Percentiles rank a stretch among this genome's conserved stretches.
Evolutionary conservation across 2,888 invertebrate genomes (phyloP).

Genomic region (Xestia sexstrigata): DNA sequence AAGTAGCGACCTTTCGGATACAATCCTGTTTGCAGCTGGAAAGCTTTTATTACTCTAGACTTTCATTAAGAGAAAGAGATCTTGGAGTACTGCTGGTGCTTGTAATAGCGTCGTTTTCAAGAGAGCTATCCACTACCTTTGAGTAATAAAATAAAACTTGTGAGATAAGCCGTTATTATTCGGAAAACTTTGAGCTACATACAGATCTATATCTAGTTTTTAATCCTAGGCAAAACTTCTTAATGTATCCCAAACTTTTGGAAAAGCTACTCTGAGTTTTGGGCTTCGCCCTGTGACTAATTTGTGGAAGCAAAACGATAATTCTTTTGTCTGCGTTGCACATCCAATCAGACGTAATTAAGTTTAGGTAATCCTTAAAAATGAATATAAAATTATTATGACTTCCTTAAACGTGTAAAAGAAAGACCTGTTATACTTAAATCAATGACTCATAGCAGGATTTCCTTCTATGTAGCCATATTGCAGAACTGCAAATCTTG

Average conservation of each 20-base stretch:
- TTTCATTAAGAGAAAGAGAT: conserved; percentile 27
- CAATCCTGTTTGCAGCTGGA: conserved; percentile 43
- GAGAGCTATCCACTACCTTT: conserved; percentile 9
- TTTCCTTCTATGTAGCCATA: conserved; percentile 8
- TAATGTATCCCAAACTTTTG: not conserved
- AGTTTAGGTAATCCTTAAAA: conserved; percentile 12
- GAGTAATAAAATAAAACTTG: not conserved
- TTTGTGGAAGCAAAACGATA: not conserved
- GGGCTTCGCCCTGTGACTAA: not conserved
- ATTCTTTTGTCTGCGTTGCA: not conserved
- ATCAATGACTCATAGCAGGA: conserved; percentile 46
- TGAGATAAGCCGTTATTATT: not conserved
- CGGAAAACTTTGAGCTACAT: not conserved
- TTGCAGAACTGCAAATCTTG: conserved; percentile 14
- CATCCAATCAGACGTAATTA: not conserved
- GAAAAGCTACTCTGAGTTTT: not conserved
- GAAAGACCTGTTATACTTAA: conserved; percentile 26
- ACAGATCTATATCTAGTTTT: not conserved
- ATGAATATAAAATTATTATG: conserved; percentile 10
- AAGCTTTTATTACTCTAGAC: conserved; percentile 36
- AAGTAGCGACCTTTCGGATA: conserved; percentile 39
- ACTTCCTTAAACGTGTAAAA: conserved; percentile 8
- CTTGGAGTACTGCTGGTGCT: not conserved
- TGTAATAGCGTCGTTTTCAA: conserved; percentile 6
- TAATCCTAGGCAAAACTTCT: not conserved